Percentiles rank a stretch among this genome's conserved stretches.
These are phyloP conservation scores for Tenthredo notha DNA, from an alignment of 2,888 invertebrate species.

Conservation along the genomic window DNA sequence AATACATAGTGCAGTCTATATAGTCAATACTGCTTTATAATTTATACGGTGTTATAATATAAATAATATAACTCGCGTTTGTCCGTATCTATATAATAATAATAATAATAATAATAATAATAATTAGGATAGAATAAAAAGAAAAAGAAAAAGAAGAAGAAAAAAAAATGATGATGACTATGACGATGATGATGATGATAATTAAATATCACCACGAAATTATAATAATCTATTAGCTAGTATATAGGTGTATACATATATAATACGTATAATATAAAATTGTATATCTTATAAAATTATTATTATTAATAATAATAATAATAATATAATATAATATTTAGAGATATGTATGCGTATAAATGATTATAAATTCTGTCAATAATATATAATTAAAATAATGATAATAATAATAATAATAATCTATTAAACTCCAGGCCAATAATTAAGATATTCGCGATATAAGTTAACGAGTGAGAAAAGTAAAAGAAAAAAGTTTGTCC, in stretches of 20 bases:
- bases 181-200: background rate
- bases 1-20: background rate
- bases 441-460: background rate
- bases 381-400: background rate
- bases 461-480: too few species aligned
- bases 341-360: background rate
- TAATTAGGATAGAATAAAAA: background rate
- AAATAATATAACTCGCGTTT: background rate
- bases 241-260: too few species aligned
- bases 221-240: background rate
- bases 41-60: too few species aligned
- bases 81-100: background rate
- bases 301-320: background rate
- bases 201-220: background rate
- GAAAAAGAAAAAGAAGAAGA: background rate
- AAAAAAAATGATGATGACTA: background rate
- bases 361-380: background rate
- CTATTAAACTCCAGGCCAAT: slow-evolving; percentile 1
- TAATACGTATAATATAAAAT: too few species aligned
- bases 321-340: background rate
- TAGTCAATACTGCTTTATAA: background rate
- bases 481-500: background rate
- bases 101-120: background rate
- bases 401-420: slow-evolving; percentile 9
- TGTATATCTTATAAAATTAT: background rate